Evolutionary conservation across 1,140 invertebrate genomes (phyloP), one percentile per base, ranked within the genome.

Genomic region (Aphaenogaster floridana): DNA sequence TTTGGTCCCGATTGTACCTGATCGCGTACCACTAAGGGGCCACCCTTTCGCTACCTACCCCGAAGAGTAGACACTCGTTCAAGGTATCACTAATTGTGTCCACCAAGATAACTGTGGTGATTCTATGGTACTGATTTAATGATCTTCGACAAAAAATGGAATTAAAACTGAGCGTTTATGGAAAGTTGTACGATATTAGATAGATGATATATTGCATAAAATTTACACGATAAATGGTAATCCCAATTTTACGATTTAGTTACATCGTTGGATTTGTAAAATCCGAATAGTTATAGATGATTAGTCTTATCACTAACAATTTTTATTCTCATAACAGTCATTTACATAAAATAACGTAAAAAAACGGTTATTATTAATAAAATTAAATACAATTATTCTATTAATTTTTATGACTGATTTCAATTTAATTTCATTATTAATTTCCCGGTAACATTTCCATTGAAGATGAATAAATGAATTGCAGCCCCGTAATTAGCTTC

Each of bases 31-130:
- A 42, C 66, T 69, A 69, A 69, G 66, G 64, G 66, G n/a, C 78
- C 66, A 81, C 45, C 64, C 8, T 76, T 57, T 84, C 34, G 42
- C 69, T 84, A 84, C 42, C 80, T 76, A 57, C 39, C 50, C 11
- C 28, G 39, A 83, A 68, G 69, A 74, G 5, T 36, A 42, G 69
- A 39, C n/a, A 50, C 57, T 61, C 28, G 8, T 13, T 13, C 5
- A 59, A 61, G 28, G 17, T 72, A 66, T 6, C 68, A 61, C 52
- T 74, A 74, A 83, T 72, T 83, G 64, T 69, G 36, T 71, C 36
- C 39, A 54, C 42, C 3, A n/a, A 36, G 61, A 80, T 66, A 66
- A 79, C 6, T 76, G 21, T 11, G 28, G 11, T 42, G 45, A 36
- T 50, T 7, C 7, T 17, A 34, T 79, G 45, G 17, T 13, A 36